Conservation (phyloP, 2,797 vertebrate species). For the Odontamblyopus lacepedii region DNA sequence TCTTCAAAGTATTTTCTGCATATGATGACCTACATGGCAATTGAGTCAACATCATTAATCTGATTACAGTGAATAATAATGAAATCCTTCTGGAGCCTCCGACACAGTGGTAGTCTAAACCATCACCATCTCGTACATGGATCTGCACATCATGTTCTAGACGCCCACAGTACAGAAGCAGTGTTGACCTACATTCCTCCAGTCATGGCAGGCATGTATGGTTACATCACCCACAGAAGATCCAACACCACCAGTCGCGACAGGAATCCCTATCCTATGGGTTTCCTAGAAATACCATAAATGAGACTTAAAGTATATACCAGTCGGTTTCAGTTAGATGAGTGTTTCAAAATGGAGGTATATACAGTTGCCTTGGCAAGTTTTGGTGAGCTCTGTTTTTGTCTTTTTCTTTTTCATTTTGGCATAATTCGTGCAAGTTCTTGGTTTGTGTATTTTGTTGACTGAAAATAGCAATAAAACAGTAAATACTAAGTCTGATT, state of each 20-base stretch:
- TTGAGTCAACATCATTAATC: background rate
- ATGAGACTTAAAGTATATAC: background rate
- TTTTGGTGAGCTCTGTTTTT: too few relatives aligned
- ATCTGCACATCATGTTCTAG: conserved; percentile 2
- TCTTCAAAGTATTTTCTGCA: background rate
- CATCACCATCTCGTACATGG: background rate
- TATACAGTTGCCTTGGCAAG: too few relatives aligned
- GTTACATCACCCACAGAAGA: conserved; percentile 1
- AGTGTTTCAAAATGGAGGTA: too few relatives aligned
- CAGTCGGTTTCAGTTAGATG: background rate
- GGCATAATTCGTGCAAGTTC: too few relatives aligned
- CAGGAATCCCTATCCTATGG: background rate
- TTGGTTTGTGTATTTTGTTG: too few relatives aligned
- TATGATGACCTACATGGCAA: background rate
- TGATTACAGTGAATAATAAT: background rate
- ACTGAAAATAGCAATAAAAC: too few relatives aligned
- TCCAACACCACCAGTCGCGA: background rate
- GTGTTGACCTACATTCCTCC: conserved; percentile 5
- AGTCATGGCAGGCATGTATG: background rate
- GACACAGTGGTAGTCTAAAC: background rate
- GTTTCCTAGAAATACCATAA: background rate
- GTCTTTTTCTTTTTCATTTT: too few relatives aligned
- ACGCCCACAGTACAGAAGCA: background rate
- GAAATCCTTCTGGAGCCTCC: background rate
- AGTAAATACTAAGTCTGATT: too few relatives aligned